Evolutionary conservation across 2,113 vertebrate species (phyloP), one percentile per base, ranked within the genome.

Genomic region (Alectura lathami): DNA sequence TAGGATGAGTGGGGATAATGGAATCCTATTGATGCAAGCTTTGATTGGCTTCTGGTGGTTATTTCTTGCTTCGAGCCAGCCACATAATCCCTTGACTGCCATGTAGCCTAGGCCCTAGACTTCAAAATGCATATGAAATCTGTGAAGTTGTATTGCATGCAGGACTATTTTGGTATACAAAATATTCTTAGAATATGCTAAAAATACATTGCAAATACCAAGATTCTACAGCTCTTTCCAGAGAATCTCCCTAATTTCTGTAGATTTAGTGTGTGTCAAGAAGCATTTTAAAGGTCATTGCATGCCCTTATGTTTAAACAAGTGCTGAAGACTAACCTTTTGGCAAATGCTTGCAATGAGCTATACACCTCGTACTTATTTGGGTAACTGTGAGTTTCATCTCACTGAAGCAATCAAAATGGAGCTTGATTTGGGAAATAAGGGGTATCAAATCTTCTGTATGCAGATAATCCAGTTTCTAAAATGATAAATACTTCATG

Each of bases 201-300:
- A 96, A 96, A 96, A 96, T 95, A 96, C 15, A 74, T 59, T 7
- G 12, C 8, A 47, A 80, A 80, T 77, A 48, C 82, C 89, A 91
- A 96, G 94, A 96, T 91, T 91, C 82, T 54, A 59, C 72, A 53
- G 56, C 76, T 81, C 75, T 94, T 96, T 90, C 88, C 89, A 93
- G 86, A 93, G 91, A 88, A 83, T 88, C 85, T 91, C 68, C 40
- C 68, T 94, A 62, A 90, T 93, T 95, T 96, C 76, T 83, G 72
- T 86, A 93, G 89, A 89, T 94, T 74, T 91, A 83, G 79, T 64
- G 53, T 80, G 87, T 81, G 75, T 91, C 89, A 96, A 83, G 85
- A 80, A 89, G 59, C 2, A 1, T 96, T 81, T 91, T 83, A 93
- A 94, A 96, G 95, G 94, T 95, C 88, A 91, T 77, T 50, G 86